phyloP scores from a whole-genome alignment of 2,113 vertebrate genomes.

The Brachypodius melanocephalos region DNA sequence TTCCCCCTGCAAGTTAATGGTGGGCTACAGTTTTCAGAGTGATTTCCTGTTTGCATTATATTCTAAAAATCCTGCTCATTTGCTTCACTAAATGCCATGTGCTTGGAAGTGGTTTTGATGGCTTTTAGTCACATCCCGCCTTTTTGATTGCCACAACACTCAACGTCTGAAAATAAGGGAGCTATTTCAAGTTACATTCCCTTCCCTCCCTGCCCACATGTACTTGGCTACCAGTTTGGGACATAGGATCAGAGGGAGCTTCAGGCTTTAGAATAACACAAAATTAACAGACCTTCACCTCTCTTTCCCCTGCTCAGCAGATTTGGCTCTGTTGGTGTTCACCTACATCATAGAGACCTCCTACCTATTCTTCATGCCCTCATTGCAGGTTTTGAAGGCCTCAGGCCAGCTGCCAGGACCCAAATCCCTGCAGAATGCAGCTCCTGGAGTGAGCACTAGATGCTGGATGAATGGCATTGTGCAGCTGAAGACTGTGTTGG shows the following conservation, averaged over 20 bases:
- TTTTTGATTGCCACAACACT: conserved; percentile 15
- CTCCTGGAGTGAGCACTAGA: neutral
- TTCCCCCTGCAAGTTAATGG: neutral
- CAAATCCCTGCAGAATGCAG: neutral
- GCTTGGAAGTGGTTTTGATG: conserved; percentile 57
- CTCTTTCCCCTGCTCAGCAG: neutral
- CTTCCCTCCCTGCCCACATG: conserved; percentile 28
- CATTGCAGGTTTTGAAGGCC: neutral
- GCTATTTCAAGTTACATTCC: conserved; percentile 45
- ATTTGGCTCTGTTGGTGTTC: neutral
- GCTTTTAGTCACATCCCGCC: conserved; percentile 31
- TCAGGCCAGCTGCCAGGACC: neutral
- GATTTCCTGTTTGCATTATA: conserved; percentile 46
- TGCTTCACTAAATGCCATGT: conserved; percentile 27
- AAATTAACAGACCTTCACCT: neutral
- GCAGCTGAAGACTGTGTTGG: neutral
- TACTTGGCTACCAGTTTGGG: conserved; percentile 39
- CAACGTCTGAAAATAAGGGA: conserved; percentile 25
- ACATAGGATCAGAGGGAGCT: neutral
- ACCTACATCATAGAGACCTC: neutral
- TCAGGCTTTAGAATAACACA: neutral
- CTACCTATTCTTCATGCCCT: neutral
- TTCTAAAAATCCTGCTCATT: conserved; percentile 14
- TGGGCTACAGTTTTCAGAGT: conserved; percentile 8
- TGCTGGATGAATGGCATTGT: neutral